Evolutionary conservation across 1,140 invertebrate genomes (phyloP), one percentile per base, ranked within the genome.

Genomic region (Trypoxylus dichotomus): DNA sequence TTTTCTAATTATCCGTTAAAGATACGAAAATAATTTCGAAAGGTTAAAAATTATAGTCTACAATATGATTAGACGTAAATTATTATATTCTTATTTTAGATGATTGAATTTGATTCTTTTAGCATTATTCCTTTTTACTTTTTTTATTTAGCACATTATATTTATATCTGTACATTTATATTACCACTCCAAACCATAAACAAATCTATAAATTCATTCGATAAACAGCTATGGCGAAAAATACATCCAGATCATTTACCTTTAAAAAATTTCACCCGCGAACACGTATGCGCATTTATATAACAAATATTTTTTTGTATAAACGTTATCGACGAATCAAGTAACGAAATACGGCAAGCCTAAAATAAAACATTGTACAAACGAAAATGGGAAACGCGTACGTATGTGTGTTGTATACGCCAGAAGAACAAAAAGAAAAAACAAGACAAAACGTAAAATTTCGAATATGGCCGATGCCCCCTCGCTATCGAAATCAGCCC

Each of bases 401-500:
- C 10, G 47, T 15, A 54, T n/a, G 19, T 10, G 7, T 54, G 11
- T 15, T 54, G 19, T 5, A 19, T 54, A n/a, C n/a, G n/a, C 47
- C 19, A 54, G 6, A n/a, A 54, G n/a, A 54, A 19, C 47, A 15
- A 19, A 19, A 32, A 54, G n/a, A n/a, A 54, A n/a, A 54, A 19
- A 54, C n/a, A 54, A 54, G n/a, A 54, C 47, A 54, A 54, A 54
- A 54, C 47, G 13, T 15, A 54, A 54, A 54, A 54, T 54, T 54
- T 54, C 47, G 47, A 54, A n/a, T 15, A n/a, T 54, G 47, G 32
- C 10, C 47, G 47, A 54, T 54, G 47, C 60, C 60, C 24, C 27
- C 60, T 68, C 60, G 13, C 60, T 27, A 13, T 11, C 60, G 32
- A 41, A 76, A 78, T 68, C 74, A 78, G 78, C 78, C 78, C 78